These are phyloP conservation scores for Hydrozoanthus tunicans DNA, from an alignment of 64 coral and sea anemone species.

Conservation along the genomic window DNA sequence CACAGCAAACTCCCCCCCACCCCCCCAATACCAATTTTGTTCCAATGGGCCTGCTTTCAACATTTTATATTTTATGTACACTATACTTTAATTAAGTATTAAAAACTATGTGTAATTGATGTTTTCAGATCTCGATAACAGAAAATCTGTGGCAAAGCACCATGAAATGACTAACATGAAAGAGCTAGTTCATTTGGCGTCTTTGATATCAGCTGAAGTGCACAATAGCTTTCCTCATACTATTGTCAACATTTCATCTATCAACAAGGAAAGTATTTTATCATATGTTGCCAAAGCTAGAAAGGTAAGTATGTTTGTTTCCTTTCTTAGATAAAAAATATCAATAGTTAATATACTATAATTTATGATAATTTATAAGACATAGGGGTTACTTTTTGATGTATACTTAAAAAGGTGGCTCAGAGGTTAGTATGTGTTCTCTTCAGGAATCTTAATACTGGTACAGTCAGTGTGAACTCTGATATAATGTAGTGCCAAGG, in stretches of 20 bases:
- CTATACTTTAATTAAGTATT: neutral
- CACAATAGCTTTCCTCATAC: conserved; percentile 29
- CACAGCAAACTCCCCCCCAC: too few species aligned
- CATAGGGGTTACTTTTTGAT: neutral
- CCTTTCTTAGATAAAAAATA: too few species aligned
- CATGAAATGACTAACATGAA: neutral
- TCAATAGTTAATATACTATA: too few species aligned
- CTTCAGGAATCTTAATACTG: too few species aligned
- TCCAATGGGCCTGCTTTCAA: too few species aligned
- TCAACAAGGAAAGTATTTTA: conserved; percentile 66
- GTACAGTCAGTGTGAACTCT: too few species aligned
- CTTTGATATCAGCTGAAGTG: conserved; percentile 50
- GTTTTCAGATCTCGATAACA: neutral
- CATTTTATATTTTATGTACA: neutral
- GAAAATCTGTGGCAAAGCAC: neutral
- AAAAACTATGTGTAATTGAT: neutral
- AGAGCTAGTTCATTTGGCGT: conserved; percentile 62
- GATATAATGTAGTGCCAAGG: too few species aligned
- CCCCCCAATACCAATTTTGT: neutral
- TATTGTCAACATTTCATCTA: conserved; percentile 43
- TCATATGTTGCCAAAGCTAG: conserved; percentile 61
- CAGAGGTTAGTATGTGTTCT: too few species aligned
- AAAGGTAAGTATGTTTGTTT: conserved; percentile 34
- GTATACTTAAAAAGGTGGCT: neutral
- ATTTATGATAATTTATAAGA: neutral